Percentiles rank a stretch among this genome's conserved stretches.
These are phyloP conservation scores for Heterochromis multidens DNA, from an alignment of 2,113 vertebrate species.

Conservation along the genomic window DNA sequence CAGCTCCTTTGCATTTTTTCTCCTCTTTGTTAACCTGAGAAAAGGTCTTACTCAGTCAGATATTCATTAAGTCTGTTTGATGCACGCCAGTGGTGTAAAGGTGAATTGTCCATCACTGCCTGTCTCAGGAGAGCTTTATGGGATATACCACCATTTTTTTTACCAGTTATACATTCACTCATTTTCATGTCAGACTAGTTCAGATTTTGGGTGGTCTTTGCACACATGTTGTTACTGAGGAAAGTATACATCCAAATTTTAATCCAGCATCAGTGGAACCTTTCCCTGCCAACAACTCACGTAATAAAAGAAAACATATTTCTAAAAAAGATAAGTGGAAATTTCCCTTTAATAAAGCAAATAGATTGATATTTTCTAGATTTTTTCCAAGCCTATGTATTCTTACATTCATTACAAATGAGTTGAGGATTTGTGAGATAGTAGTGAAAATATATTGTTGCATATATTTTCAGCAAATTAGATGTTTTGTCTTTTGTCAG, in stretches of 20 bases:
- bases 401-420: not conserved
- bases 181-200: not conserved
- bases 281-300: not conserved
- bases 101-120: not conserved
- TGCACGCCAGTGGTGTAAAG: not conserved
- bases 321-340: not conserved
- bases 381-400: not conserved
- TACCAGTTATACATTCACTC: not conserved
- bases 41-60: not conserved
- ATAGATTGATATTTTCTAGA: not conserved
- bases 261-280: not conserved
- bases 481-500: not conserved
- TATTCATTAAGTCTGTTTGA: constrained; percentile 12
- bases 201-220: not conserved
- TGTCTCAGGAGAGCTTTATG: not conserved
- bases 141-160: not conserved
- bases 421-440: not conserved
- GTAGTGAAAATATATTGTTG: not conserved
- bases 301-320: not conserved
- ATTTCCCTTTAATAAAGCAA: not conserved
- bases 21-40: not conserved
- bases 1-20: not conserved
- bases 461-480: not conserved
- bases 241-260: not conserved
- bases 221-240: not conserved